These are phyloP conservation scores for Neotoxoptera formosana DNA, from an alignment of 1,140 invertebrate genomes.

Conservation along the genomic window DNA sequence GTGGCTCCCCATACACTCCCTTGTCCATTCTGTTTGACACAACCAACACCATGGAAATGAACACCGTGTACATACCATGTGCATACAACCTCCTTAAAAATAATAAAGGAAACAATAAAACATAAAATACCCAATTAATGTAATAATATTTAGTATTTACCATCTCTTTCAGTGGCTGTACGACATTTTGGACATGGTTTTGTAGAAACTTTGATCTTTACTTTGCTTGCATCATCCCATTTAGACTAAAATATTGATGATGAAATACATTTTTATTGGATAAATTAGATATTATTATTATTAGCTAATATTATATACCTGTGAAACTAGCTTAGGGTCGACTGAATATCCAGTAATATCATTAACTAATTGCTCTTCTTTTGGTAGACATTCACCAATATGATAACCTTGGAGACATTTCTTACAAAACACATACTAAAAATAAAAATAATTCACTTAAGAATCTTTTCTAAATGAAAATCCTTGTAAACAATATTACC, in stretches of 20 bases:
- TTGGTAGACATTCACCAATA: conserved; percentile 73
- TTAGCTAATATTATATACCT: conserved; percentile 63
- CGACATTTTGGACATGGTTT: conserved; percentile 90
- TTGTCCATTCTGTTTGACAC: conserved; percentile 83
- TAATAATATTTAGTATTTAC: conserved; percentile 64
- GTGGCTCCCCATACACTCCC: conserved; percentile 86
- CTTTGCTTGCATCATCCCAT: conserved; percentile 80
- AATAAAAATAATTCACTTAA: neutral
- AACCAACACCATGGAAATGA: conserved; percentile 89
- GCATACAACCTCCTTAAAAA: conserved; percentile 83
- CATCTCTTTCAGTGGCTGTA: conserved; percentile 84
- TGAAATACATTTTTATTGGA: neutral
- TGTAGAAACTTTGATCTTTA: conserved; percentile 79
- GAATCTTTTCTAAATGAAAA: neutral
- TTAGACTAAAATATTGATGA: conserved; percentile 67
- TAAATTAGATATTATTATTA: neutral
- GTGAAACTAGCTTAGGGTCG: conserved; percentile 69
- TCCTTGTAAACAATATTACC: conserved; percentile 65
- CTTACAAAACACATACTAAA: conserved; percentile 75
- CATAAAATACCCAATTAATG: neutral
- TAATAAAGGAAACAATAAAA: conserved; percentile 32
- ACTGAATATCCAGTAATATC: conserved; percentile 64
- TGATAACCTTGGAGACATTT: conserved; percentile 82
- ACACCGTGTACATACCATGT: conserved; percentile 84
- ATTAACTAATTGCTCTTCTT: conserved; percentile 60